Conservation (phyloP, 2,797 vertebrate species). For the Mycteria americana region DNA sequence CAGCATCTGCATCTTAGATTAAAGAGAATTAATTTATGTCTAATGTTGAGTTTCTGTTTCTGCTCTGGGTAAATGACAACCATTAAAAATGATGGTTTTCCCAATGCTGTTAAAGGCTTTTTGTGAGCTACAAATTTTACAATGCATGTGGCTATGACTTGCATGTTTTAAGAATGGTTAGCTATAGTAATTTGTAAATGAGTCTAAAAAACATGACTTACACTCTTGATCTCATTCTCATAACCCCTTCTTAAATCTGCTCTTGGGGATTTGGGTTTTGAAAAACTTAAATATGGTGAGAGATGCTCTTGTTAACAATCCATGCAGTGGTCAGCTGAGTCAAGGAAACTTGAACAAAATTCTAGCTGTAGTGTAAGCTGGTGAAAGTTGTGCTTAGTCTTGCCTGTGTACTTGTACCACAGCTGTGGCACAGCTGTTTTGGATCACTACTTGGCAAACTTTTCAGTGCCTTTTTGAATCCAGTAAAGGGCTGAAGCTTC, state of each 20-base stretch:
- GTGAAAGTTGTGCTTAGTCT: not conserved
- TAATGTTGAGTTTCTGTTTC: not conserved
- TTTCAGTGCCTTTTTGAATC: not conserved
- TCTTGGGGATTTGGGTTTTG: not conserved
- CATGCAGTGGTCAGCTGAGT: not conserved
- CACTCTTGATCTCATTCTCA: not conserved
- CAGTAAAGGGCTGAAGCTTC: not conserved
- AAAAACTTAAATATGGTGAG: not conserved
- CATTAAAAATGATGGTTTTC: not conserved
- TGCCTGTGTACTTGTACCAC: not conserved
- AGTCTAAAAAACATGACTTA: not conserved
- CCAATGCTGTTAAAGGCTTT: not conserved
- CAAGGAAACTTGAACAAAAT: not conserved
- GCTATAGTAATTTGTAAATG: not conserved
- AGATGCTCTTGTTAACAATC: not conserved
- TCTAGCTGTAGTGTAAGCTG: not conserved
- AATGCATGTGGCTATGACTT: not conserved
- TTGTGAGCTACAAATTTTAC: not conserved
- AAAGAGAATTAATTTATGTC: not conserved
- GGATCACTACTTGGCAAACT: not conserved
- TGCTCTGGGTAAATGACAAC: not conserved
- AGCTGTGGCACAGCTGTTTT: not conserved
- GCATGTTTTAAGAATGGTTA: not conserved
- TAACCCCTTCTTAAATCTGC: not conserved
- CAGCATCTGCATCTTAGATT: not conserved